Base-by-base conservation (phyloP, 2,888 invertebrate genomes). In the Achlya flavicornis region DNA sequence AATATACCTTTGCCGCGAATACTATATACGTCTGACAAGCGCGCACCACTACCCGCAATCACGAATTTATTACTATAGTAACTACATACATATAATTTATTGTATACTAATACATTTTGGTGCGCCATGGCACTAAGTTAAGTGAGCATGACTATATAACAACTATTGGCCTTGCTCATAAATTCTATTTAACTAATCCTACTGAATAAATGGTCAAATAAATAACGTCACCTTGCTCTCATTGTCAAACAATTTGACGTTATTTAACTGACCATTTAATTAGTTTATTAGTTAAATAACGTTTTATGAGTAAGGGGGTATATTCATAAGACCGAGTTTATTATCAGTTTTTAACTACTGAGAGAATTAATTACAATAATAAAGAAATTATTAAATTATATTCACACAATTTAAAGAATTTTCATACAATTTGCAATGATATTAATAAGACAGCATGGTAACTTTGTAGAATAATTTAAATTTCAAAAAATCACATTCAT, bases 71-170 rank as follows among this genome's bases (percentile, higher is more conserved):
- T 16, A 70, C 78, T 76, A 81, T 65, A 70, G 66, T 70, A 71
- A 74, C 75, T 75, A 81, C 76, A 71, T 69, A 72, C 74, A 73
- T 73, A 70, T 64, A 69, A 26, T 64, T 68, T 66, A 71, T 72
- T 70, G 76, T 82, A 80, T 71, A 70, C 73, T 84, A 80, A 81
- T 78, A 81, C 80, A 81, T 82, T 85, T 85, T 85, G 86, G 84
- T 84, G 88, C 83, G 81, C 85, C 69, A 87, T 88, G 88, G 88
- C 88, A 88, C 88, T 75, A 71, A 71, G 75, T 75, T 74, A 76
- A 68, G 75, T 79, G 79, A 80, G 82, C 80, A 75, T 77, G 76
- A 81, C 80, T 78, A 80, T 63, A 69, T 64, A 67, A 79, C 70
- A 73, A 76, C 75, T 78, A 80, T n/a, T n/a, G n/a, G n/a, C n/a